Base-by-base conservation (phyloP, 2,113 vertebrate species). In the Plecturocebus donacophilus region DNA sequence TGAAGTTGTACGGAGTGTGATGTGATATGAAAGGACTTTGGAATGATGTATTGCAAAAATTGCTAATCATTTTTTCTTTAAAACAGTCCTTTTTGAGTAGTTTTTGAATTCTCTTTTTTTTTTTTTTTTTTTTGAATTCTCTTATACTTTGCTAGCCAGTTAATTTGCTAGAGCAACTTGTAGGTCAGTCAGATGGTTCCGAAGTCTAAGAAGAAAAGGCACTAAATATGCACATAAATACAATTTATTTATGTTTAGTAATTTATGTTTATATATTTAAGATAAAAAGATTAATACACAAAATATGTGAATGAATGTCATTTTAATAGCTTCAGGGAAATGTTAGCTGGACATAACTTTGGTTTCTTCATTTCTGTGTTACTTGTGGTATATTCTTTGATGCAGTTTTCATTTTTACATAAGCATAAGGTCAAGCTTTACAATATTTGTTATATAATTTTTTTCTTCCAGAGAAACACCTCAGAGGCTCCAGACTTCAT, bases 81-180 rank as follows among this genome's bases (percentile, higher is more conserved):
- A 82, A 90, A 88, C 77, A 19, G 2, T 91, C 27, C 54, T 86
- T 91, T 84, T 87, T 64, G 47, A 96, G 38, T 81, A 91, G 21
- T 12, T 91, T 87, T 96, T 94, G 32, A 83, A 83, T 35, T 94
- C 89, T 45, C 52, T n/a, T 92, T n/a, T n/a, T n/a, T n/a, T n/a
- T n/a, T n/a, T n/a, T n/a, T n/a, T n/a, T n/a, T n/a, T n/a, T n/a
- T 97, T 96, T 94, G 32, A 83, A 83, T 35, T 94, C 89, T 45
- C 52, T n/a, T 92, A 20, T 90, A 90, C 19, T 77, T 96, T 40
- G 12, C 49, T 80, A 95, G 52, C 38, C 16, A 88, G 23, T 80
- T 96, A 83, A 94, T 91, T 97, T 95, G 54, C 77, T 92, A 90
- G 38, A 77, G 82, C 35, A 95, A 82, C 81, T 77, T 91, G 38